Evolutionary conservation across 2,888 invertebrate species (phyloP), one percentile per base, ranked within the genome.

Genomic region (Leptinotarsa juncta): DNA sequence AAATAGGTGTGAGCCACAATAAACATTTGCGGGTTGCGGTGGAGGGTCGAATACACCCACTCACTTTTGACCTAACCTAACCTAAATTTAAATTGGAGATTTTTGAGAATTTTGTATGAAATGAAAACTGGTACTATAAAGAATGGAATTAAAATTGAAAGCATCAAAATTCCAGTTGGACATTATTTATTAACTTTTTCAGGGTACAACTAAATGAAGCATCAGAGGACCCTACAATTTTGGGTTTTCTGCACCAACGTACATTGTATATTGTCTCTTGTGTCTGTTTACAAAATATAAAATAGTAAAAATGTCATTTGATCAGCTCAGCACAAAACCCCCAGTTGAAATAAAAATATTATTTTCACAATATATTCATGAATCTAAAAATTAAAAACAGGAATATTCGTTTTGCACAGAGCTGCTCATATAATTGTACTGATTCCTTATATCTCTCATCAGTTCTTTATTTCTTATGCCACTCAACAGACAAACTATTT

Each of bases 201-300:
- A 69, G 57, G 26, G 57, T 48, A 69, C 48, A 48, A 69, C 57
- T 69, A 69, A 57, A 68, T 42, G 68, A 57, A 69, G 57, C 57
- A 42, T 69, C 42, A 26, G 32, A 68, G 42, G 68, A 68, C 68
- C 55, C 57, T 60, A 48, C 57, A 69, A 23, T 42, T 42, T 69
- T 23, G 5, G 42, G 57, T 69, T 57, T 57, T 57, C 26, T 57
- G 57, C 69, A 69, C 48, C 53, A 60, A 57, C 42, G 48, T 57
- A 69, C 23, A 69, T 42, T 42, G 42, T 20, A 55, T 69, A 69
- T 69, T 69, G 69, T 69, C 69, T 48, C 42, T 69, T 57, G 32
- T 42, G 48, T 57, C 18, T 60, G 48, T 48, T 57, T 69, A 12
- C 51, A 69, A 69, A 57, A 20, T 20, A 57, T 57, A 48, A 69